phyloP scores from a whole-genome alignment of 2,797 vertebrate genomes.

The Champsocephalus esox region DNA sequence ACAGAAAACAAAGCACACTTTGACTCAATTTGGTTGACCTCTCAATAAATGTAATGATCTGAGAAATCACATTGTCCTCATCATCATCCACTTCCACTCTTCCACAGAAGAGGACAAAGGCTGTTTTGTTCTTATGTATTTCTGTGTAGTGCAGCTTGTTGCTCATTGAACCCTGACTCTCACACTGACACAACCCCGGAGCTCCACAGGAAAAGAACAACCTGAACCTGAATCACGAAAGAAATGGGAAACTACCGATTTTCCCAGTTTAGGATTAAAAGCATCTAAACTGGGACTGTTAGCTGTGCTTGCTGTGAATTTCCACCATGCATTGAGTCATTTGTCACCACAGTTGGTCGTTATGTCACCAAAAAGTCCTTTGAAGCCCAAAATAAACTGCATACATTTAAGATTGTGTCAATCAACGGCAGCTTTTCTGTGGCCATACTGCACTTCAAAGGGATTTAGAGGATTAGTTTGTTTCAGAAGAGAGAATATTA shows the following conservation, averaged over 20 bases:
- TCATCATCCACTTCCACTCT: slow-evolving; percentile 31
- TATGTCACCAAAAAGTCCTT: slow-evolving; percentile 5
- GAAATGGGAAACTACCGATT: slow-evolving; percentile 1
- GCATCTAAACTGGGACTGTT: neutral
- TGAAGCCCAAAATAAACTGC: slow-evolving; percentile 38
- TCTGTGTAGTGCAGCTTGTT: slow-evolving; percentile 16
- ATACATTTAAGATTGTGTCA: slow-evolving; percentile 41
- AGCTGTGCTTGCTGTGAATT: neutral
- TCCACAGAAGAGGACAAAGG: slow-evolving; percentile 36
- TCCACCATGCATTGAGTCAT: neutral
- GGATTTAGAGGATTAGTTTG: slow-evolving; percentile 32
- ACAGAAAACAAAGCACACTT: neutral
- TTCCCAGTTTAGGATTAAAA: neutral
- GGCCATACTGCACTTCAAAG: slow-evolving; percentile 33
- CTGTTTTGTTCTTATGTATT: slow-evolving; percentile 20
- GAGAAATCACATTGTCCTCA: slow-evolving; percentile 26
- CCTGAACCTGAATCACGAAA: neutral
- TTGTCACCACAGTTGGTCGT: slow-evolving; percentile 19
- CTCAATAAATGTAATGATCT: slow-evolving; percentile 22
- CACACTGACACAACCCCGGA: slow-evolving; percentile 30
- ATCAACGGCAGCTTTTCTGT: slow-evolving; percentile 28
- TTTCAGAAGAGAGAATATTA: slow-evolving; percentile 31
- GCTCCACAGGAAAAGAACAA: slow-evolving; percentile 3
- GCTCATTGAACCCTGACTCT: slow-evolving; percentile 19
- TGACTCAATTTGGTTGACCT: neutral